Conservation (phyloP, 2,797 vertebrate genomes). For the Notolabrus celidotus region DNA sequence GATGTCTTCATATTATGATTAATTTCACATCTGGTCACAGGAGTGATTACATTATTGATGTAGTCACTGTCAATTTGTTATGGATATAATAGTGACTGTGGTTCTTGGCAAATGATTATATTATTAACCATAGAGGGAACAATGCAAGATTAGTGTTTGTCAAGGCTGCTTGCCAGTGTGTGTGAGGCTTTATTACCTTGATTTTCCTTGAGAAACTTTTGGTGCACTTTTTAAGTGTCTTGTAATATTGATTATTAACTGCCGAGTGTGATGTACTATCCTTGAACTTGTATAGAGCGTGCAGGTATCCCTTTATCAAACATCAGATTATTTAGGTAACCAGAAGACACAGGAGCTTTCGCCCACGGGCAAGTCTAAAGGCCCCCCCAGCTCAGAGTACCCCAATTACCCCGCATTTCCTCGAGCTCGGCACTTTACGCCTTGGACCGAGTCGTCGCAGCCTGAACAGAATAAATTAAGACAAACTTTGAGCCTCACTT, state of each 20-base stretch:
- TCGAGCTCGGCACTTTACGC: constrained; percentile 70
- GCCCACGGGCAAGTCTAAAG: constrained; percentile 66
- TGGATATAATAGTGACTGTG: constrained; percentile 68
- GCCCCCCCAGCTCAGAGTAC: constrained; percentile 51
- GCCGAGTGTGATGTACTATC: background rate
- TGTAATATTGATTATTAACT: background rate
- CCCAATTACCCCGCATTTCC: constrained; percentile 77
- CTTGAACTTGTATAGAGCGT: background rate
- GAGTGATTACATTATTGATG: constrained; percentile 77
- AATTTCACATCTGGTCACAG: constrained; percentile 76
- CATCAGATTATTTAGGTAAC: constrained; percentile 25
- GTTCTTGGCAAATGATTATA: constrained; percentile 70
- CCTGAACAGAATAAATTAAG: constrained; percentile 66
- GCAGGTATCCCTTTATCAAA: too few species aligned
- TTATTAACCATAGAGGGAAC: constrained; percentile 63
- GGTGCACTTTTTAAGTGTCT: background rate
- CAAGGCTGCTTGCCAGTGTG: constrained; percentile 15
- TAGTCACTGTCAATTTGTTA: constrained; percentile 69
- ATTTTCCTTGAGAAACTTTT: constrained; percentile 15
- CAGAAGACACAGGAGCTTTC: constrained; percentile 59
- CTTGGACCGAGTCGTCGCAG: constrained; percentile 61
- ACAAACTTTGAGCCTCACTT: constrained; percentile 63
- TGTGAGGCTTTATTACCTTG: background rate
- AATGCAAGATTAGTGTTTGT: constrained; percentile 48
- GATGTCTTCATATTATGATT: constrained; percentile 74